Evolutionary conservation across 2,797 vertebrate species (phyloP).

Genomic region (Myripristis jacobus): DNA sequence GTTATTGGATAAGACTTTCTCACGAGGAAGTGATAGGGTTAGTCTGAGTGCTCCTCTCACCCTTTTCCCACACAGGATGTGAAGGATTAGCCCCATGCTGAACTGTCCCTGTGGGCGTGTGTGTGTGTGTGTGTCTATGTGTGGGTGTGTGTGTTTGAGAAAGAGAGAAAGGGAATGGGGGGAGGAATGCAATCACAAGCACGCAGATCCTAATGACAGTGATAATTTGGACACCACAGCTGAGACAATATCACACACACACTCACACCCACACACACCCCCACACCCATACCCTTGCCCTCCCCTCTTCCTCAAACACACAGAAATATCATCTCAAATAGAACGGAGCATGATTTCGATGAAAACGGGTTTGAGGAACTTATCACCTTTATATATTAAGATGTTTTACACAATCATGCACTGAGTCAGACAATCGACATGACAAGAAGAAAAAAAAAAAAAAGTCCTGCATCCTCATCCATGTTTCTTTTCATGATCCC

Average conservation of each 20-base stretch:
- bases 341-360: no score
- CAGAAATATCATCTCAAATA: slow-evolving; percentile 14
- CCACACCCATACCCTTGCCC: neutral
- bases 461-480: neutral
- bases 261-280: neutral
- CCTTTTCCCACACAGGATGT: slow-evolving; percentile 72
- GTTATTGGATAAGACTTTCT: slow-evolving; percentile 53
- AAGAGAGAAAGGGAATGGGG: slow-evolving; percentile 51
- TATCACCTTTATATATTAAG: neutral
- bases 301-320: slow-evolving; percentile 2
- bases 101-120: slow-evolving; percentile 54
- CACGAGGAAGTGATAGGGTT: slow-evolving; percentile 60
- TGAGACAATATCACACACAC: slow-evolving; percentile 70
- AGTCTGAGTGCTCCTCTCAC: slow-evolving; percentile 36
- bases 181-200: slow-evolving; percentile 64
- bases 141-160: slow-evolving; percentile 60
- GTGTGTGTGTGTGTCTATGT: slow-evolving; percentile 41
- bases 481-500: neutral
- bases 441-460: neutral
- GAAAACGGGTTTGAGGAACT: slow-evolving; percentile 37
- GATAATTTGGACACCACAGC: slow-evolving; percentile 81
- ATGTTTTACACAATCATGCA: slow-evolving; percentile 16
- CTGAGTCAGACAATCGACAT: neutral
- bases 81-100: slow-evolving; percentile 67
- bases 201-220: slow-evolving; percentile 65